Conservation (phyloP, 2,888 invertebrate species). For the Stenolophus ochropezus region DNA sequence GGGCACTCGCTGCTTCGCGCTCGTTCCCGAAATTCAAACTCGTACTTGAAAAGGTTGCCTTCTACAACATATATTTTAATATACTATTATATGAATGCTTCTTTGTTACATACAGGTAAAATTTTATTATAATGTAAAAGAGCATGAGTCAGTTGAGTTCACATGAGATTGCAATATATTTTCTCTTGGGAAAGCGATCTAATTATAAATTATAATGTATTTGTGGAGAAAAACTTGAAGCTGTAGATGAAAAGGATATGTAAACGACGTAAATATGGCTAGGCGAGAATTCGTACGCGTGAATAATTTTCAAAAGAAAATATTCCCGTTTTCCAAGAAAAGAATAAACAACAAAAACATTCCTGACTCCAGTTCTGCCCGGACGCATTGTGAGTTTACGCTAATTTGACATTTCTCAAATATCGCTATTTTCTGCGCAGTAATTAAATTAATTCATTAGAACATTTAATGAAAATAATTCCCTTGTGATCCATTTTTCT, state of each 20-base stretch:
- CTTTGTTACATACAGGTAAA: too few species aligned
- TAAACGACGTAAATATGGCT: neutral
- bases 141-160: too few species aligned
- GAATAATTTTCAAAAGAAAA: neutral
- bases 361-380: neutral
- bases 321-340: neutral
- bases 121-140: too few species aligned
- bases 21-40: too few species aligned
- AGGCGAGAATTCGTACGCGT: neutral
- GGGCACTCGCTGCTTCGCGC: too few species aligned
- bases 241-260: neutral
- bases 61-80: too few species aligned
- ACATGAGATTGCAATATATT: too few species aligned
- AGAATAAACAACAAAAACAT: neutral
- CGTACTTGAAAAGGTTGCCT: too few species aligned
- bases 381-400: neutral
- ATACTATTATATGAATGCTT: too few species aligned
- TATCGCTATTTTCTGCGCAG: neutral
- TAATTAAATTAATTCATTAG: neutral
- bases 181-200: neutral
- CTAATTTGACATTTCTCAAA: neutral
- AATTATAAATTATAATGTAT: neutral
- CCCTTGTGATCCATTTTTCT: neutral
- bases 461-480: neutral
- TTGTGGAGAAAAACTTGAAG: neutral